Evolutionary conservation across 92 coral and sea anemone species (phyloP), one percentile per base, ranked within the genome.

Genomic region (Montipora capitata): DNA sequence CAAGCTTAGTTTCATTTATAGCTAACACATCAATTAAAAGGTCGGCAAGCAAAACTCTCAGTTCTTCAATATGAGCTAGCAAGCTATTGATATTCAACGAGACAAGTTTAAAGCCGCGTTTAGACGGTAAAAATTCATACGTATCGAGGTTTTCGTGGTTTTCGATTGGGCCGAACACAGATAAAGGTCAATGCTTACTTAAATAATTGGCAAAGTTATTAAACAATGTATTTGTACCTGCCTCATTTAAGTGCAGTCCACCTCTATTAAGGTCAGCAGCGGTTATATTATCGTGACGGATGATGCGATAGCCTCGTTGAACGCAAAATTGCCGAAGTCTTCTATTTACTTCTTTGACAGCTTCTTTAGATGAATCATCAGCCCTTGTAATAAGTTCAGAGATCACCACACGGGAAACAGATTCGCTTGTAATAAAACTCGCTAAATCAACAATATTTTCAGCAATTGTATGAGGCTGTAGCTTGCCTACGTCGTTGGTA

Each of bases 31-130:
- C 76, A 71, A 71, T 71, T 71, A 2, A 48, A 71, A 71, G 76
- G 76, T 71, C 76, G 76, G 41, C 41, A 71, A 71, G 76, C 76
- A 71, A 71, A 71, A 71, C 76, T 16, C 76, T 71, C 76, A 71
- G 42, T 71, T 71, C 76, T 71, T 71, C 76, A n/a, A 71, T 71
- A 71, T 71, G 76, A 71, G 76, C 41, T 71, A 71, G 76, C 76
- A 71, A 71, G 38, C 76, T 71, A 71, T 71, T 71, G 49, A 44
- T 44, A 44, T 44, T 44, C 49, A 44, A 44, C 49, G 49, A 44
- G 49, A 0, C 49, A 44, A 44, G 49, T 44, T 44, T 44, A 44
- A 44, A 44, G 49, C 49, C 49, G 7, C 49, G 49, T 44, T 44
- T 44, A 44, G 49, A 44, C 1, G 49, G 49, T 44, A 44, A 44